phyloP scores from a whole-genome alignment of 2,113 vertebrate species.

The Chrysochloris asiatica region DNA sequence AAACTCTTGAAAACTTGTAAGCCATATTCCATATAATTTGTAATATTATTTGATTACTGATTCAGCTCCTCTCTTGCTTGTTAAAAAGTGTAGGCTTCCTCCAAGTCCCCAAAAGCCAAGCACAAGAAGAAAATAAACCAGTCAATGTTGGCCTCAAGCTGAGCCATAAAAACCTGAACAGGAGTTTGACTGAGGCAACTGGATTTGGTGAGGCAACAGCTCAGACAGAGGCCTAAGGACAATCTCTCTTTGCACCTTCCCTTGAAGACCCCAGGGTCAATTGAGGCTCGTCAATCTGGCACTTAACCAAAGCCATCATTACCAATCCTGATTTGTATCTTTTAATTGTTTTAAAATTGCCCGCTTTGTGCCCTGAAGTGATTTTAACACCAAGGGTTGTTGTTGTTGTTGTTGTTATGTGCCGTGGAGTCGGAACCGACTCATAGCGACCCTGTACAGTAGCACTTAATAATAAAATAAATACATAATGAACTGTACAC shows the following conservation, averaged over 20 bases:
- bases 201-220: neutral
- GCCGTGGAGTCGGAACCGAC: too few relatives aligned
- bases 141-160: conserved; percentile 9
- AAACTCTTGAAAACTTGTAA: too few relatives aligned
- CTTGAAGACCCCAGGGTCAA: neutral
- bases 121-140: conserved; percentile 21
- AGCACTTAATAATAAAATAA: conserved; percentile 45
- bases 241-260: neutral
- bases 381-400: conserved; percentile 43
- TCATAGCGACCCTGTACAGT: too few relatives aligned
- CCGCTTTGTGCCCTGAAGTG: neutral
- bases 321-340: conserved; percentile 42
- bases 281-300: neutral
- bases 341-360: conserved; percentile 67
- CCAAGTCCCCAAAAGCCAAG: neutral
- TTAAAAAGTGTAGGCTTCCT: neutral
- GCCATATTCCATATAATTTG: too few relatives aligned
- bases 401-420: too few relatives aligned
- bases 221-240: neutral
- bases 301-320: neutral
- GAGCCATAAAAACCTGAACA: conserved; percentile 26
- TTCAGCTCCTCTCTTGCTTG: neutral
- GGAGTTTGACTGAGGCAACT: neutral
- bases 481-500: conserved; percentile 16
- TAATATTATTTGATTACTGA: too few relatives aligned